Conservation (phyloP, 2,797 vertebrate genomes). For the Poecilia picta region DNA sequence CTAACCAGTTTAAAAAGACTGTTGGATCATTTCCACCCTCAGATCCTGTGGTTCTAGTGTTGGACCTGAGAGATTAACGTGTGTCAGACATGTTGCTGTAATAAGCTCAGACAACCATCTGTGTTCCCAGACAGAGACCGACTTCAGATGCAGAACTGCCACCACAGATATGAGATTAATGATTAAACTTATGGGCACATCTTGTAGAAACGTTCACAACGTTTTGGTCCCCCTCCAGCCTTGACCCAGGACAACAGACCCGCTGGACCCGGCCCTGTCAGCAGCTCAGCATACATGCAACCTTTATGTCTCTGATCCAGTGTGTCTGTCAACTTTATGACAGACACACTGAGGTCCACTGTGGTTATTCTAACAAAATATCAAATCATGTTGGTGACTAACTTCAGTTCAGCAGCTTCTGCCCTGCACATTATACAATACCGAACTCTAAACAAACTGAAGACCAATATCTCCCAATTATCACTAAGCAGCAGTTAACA, state of each 20-base stretch:
- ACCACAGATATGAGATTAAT: not conserved
- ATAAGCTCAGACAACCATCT: constrained; percentile 69
- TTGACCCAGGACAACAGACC: not conserved
- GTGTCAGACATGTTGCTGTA: constrained; percentile 34
- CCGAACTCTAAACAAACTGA: too few species aligned
- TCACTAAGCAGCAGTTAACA: too few species aligned
- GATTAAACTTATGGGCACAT: not conserved
- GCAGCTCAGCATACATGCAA: too few species aligned
- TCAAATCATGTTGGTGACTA: too few species aligned
- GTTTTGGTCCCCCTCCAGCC: not conserved
- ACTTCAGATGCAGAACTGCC: constrained; percentile 11
- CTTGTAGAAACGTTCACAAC: not conserved
- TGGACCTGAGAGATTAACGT: constrained; percentile 15
- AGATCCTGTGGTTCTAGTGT: not conserved
- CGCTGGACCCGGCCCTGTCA: not conserved
- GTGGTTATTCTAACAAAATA: too few species aligned
- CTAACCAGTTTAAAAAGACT: not conserved
- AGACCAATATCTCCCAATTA: too few species aligned
- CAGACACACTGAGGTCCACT: too few species aligned
- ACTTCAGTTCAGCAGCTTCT: too few species aligned
- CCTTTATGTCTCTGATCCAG: too few species aligned
- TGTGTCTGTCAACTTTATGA: too few species aligned
- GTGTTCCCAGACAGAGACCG: constrained; percentile 51
- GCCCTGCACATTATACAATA: too few species aligned
- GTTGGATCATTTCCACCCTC: not conserved